phyloP scores from a whole-genome alignment of 1,140 invertebrate genomes.

The Drosophila arizonae region DNA sequence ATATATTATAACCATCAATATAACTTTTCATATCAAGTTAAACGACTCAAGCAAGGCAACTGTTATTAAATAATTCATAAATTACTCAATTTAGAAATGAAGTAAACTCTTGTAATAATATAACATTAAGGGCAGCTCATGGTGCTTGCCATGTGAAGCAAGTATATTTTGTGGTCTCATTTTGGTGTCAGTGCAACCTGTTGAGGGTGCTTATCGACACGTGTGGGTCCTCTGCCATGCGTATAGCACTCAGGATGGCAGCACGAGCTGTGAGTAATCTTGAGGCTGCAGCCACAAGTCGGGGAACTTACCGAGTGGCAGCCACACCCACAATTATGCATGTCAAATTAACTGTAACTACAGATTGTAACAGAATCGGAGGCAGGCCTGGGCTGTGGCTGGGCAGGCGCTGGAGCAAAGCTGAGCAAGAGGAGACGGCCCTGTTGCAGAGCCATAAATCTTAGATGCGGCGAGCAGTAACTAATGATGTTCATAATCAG shows the following conservation, averaged over 20 bases:
- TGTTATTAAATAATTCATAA: background rate
- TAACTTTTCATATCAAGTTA: too few species aligned
- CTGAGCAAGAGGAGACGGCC: conserved; percentile 42
- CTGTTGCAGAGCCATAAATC: conserved; percentile 67
- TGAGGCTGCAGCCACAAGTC: background rate
- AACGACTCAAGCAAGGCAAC: background rate
- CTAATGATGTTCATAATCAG: conserved; percentile 80
- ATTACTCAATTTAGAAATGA: background rate
- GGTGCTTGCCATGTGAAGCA: conserved; percentile 6
- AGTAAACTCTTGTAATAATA: conserved; percentile 7
- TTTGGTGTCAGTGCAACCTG: conserved; percentile 26
- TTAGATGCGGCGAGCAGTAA: conserved; percentile 67
- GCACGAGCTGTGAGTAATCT: background rate
- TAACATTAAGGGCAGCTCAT: conserved; percentile 25
- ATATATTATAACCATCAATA: too few species aligned
- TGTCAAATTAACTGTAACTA: conserved; percentile 28
- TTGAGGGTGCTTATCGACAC: conserved; percentile 23
- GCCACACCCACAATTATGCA: conserved; percentile 68
- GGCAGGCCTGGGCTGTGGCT: conserved; percentile 8
- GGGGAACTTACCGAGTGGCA: conserved; percentile 11
- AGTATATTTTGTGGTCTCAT: conserved; percentile 6
- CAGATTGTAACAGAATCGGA: conserved; percentile 44
- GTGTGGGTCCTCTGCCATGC: conserved; percentile 5
- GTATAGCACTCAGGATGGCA: background rate
- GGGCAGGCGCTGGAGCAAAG: background rate